Conservation (phyloP, 2,113 vertebrate species). For the Aramus guarauna region DNA sequence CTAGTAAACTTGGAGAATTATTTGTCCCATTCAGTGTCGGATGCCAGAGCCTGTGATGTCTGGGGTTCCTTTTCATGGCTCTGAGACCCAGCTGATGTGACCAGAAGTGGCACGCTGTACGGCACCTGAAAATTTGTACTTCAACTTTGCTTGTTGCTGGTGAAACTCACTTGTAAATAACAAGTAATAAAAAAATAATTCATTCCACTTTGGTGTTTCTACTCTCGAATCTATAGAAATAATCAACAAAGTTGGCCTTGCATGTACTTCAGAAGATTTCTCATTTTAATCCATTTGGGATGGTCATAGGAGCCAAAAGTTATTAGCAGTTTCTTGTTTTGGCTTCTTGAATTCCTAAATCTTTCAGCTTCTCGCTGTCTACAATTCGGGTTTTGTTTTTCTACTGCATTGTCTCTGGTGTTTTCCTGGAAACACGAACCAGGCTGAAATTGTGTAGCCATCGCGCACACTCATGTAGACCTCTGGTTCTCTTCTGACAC, state of each 20-base stretch:
- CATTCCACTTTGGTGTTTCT: background rate
- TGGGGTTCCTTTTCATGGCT: background rate
- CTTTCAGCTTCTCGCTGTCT: background rate
- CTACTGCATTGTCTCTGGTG: rapidly evolving
- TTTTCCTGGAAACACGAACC: background rate
- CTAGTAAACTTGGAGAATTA: background rate
- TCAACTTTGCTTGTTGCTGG: background rate
- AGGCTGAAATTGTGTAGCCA: background rate
- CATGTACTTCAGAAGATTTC: background rate
- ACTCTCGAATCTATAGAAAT: background rate
- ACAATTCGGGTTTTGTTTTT: background rate
- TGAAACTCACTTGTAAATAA: background rate
- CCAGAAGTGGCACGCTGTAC: background rate
- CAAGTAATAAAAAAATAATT: background rate
- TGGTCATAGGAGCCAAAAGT: background rate
- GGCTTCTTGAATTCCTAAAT: background rate
- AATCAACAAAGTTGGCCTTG: background rate
- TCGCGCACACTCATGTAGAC: background rate
- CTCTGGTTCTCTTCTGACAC: background rate
- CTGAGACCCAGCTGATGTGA: background rate
- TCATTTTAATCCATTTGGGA: background rate
- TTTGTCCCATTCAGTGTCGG: background rate
- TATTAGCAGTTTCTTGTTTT: background rate
- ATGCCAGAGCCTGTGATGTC: background rate
- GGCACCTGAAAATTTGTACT: background rate